Percentiles rank a stretch among this genome's conserved stretches.
Evolutionary conservation across 2,888 invertebrate genomes (phyloP).

Genomic region (Tenodera sinensis): DNA sequence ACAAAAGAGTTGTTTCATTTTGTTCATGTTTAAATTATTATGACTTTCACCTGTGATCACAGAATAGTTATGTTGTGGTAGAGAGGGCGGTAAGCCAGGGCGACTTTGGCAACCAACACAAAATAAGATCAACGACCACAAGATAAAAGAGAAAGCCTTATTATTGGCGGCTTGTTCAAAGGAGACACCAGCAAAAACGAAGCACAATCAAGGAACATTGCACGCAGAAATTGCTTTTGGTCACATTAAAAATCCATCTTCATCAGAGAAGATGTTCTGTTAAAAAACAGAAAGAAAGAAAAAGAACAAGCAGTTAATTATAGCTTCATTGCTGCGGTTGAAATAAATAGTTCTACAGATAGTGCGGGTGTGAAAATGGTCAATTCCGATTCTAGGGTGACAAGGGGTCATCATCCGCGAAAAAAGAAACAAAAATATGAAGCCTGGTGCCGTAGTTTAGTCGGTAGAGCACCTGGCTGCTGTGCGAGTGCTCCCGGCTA

Average conservation of each 20-base stretch:
- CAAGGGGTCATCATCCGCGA: no score
- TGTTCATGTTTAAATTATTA: no score
- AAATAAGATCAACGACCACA: not conserved
- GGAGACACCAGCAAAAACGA: not conserved
- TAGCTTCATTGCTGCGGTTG: not conserved
- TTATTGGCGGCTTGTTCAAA: not conserved
- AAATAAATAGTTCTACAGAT: no score
- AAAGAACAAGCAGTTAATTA: not conserved
- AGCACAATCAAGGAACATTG: not conserved
- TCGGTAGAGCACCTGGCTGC: no score
- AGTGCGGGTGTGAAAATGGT: no score
- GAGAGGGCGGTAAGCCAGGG: not conserved
- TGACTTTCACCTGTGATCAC: no score
- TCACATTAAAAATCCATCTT: not conserved
- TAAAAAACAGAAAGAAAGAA: not conserved
- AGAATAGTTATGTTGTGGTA: not conserved
- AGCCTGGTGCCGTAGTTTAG: no score
- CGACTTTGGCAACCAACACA: not conserved
- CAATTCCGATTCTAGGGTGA: no score
- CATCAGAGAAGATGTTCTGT: not conserved
- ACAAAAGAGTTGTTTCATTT: no score
- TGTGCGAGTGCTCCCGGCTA: no score
- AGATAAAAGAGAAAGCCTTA: not conserved
- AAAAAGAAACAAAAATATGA: no score
- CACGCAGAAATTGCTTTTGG: not conserved